Evolutionary conservation across 2,888 invertebrate genomes (phyloP).

Genomic region (Xestia c-nigrum): DNA sequence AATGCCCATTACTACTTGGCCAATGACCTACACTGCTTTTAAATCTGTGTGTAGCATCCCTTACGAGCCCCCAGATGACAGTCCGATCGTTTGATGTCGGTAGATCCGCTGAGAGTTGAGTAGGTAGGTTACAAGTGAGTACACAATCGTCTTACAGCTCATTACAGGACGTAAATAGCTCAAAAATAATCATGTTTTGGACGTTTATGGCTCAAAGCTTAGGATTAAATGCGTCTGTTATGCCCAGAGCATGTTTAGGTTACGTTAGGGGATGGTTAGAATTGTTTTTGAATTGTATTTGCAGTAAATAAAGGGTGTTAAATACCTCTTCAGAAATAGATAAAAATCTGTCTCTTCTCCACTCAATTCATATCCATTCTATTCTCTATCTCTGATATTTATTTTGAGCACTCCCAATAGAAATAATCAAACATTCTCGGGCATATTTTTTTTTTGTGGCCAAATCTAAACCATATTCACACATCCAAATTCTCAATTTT

Average conservation of each 20-base stretch:
- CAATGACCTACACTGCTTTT: neutral
- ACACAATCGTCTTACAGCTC: constrained; percentile 41
- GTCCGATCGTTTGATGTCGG: constrained; percentile 40
- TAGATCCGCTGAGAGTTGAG: neutral
- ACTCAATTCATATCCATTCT: too few relatives aligned
- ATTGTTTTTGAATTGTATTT: neutral
- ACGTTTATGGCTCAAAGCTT: constrained; percentile 61
- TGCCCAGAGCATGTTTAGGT: constrained; percentile 41
- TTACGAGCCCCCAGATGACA: neutral
- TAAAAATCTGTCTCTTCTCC: too few relatives aligned
- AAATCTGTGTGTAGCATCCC: neutral
- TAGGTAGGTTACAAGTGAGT: constrained; percentile 11
- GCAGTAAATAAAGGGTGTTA: too few relatives aligned
- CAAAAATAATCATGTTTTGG: constrained; percentile 59
- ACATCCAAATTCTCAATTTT: too few relatives aligned
- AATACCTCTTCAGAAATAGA: too few relatives aligned
- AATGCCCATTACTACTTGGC: neutral
- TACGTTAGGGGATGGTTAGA: constrained; percentile 34
- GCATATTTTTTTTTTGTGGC: too few relatives aligned
- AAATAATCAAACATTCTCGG: too few relatives aligned
- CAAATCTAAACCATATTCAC: too few relatives aligned
- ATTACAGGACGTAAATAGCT: constrained; percentile 55
- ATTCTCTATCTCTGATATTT: too few relatives aligned
- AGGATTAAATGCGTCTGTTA: constrained; percentile 53
- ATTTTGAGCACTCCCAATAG: too few relatives aligned